Conservation (phyloP, 1,140 invertebrate genomes). For the Rhopalosiphum padi region DNA sequence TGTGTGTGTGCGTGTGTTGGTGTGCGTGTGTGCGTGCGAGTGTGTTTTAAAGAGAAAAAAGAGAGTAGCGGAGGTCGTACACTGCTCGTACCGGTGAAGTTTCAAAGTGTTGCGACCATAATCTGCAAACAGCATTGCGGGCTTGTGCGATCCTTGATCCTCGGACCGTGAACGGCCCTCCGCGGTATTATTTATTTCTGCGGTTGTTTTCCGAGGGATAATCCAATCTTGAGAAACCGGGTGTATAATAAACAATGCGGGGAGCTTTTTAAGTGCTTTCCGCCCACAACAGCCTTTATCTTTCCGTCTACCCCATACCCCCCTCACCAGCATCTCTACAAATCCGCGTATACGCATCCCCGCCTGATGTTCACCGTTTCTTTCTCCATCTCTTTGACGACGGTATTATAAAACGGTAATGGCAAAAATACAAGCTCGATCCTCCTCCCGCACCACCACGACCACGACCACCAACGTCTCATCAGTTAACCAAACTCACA, state of each 20-base stretch:
- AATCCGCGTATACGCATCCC: neutral
- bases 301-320: neutral
- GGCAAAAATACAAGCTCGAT: constrained; percentile 24
- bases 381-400: constrained; percentile 41
- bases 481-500: neutral
- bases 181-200: constrained; percentile 53
- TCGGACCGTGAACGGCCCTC: constrained; percentile 54
- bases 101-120: constrained; percentile 54
- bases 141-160: constrained; percentile 48
- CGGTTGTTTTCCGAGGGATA: constrained; percentile 55
- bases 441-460: neutral
- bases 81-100: neutral
- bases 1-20: neutral
- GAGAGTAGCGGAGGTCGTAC: neutral
- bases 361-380: neutral
- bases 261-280: constrained; percentile 57
- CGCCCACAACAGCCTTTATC: constrained; percentile 52
- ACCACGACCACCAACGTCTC: neutral
- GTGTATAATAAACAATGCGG: constrained; percentile 56
- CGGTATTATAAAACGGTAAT: constrained; percentile 41
- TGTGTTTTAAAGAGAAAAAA: neutral
- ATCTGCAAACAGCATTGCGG: constrained; percentile 33
- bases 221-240: constrained; percentile 57
- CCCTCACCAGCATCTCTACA: neutral
- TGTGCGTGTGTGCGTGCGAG: neutral